Evolutionary conservation across 2,888 invertebrate genomes (phyloP), one percentile per base, ranked within the genome.

Genomic region (Adelphocoris suturalis): DNA sequence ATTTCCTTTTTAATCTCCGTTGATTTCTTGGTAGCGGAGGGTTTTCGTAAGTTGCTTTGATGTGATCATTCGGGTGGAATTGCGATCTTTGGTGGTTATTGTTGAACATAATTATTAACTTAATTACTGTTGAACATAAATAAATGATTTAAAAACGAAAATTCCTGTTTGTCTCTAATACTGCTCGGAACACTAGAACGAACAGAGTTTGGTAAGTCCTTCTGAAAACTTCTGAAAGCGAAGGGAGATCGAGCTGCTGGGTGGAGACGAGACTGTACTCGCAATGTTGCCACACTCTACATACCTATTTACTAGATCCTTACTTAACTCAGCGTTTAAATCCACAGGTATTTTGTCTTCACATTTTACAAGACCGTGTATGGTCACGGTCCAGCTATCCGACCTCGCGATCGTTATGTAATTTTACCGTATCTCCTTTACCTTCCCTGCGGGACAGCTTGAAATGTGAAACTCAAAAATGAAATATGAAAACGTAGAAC

Each of bases 401-500:
- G 23, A 23, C 68, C n/a, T n/a, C n/a, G n/a, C n/a, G n/a, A n/a
- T n/a, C 23, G 27, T 68, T 68, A 68, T 23, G 19, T 68, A 68
- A 68, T n/a, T 68, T 68, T 9, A 19, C 68, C 57, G 14, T n/a
- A 0, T n/a, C 68, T n/a, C n/a, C n/a, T n/a, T n/a, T 23, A 7
- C 68, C 68, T 23, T 7, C 13, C 12, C 68, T n/a, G n/a, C 68
- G 19, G 23, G 27, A 23, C 27, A 27, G 68, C 68, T 3, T 68
- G 68, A 68, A 68, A 23, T 23, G 68, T 23, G 68, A 68, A 68
- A 19, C 68, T 23, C 68, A 23, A 19, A 23, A 68, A 23, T 23
- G 68, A 68, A 68, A 23, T 68, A 68, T 68, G 68, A 68, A 68
- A 68, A 52, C 23, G n/a, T 57, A 5, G 57, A 57, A n/a, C 57